A percentile compares a stretch with the other conserved stretches of the same genome.
Evolutionary conservation across 2,797 vertebrate genomes (phyloP).

Genomic region (Sebastes taczanowskii): DNA sequence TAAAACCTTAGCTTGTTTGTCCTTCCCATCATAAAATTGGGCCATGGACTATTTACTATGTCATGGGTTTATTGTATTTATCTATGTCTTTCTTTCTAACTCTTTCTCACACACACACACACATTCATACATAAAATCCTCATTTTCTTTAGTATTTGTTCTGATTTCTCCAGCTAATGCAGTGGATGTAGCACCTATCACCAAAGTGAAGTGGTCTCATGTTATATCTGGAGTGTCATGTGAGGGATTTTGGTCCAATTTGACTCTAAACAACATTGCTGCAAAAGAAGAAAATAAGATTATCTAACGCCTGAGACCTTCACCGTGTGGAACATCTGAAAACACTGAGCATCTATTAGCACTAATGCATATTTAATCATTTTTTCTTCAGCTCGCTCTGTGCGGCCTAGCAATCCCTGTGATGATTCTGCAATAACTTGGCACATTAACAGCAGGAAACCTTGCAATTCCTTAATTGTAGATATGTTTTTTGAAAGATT

Average conservation of each 20-base stretch:
- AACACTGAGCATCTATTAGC: constrained; percentile 40
- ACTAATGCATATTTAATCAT: constrained; percentile 44
- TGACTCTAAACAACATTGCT: constrained; percentile 10
- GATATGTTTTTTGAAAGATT: constrained; percentile 2
- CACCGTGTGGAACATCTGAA: constrained; percentile 23
- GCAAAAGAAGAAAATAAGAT: constrained; percentile 14
- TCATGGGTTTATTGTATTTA: constrained; percentile 1
- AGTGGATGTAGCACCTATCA: not conserved
- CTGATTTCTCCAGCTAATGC: not conserved
- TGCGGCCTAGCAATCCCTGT: constrained; percentile 2
- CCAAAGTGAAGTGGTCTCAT: not conserved
- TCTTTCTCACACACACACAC: too few relatives aligned
- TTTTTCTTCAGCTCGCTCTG: constrained; percentile 3
- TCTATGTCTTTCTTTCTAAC: not conserved
- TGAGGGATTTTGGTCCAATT: not conserved
- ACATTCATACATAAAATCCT: not conserved
- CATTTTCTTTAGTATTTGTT: not conserved
- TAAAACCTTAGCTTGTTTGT: constrained; percentile 26
- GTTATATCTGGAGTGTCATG: constrained; percentile 6
- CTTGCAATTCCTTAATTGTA: constrained; percentile 19
- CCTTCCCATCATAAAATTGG: not conserved
- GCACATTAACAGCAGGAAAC: constrained; percentile 22
- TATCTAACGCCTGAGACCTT: constrained; percentile 20
- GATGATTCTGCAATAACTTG: constrained; percentile 21
- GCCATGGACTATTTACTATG: constrained; percentile 3